Evolutionary conservation across 2,888 invertebrate genomes (phyloP).

Genomic region (Agrotis puta): DNA sequence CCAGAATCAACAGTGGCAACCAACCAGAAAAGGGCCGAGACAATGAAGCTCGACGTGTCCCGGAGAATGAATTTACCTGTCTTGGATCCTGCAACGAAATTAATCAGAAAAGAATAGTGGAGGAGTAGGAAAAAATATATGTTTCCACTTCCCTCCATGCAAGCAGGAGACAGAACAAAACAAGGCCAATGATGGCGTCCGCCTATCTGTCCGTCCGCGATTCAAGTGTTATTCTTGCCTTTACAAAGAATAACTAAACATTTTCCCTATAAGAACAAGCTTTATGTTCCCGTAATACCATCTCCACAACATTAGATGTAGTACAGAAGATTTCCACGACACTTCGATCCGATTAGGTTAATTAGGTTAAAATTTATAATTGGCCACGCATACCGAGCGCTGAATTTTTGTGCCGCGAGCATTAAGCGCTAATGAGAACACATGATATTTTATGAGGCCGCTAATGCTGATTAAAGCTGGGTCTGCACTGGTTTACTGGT

Average conservation of each 20-base stretch:
- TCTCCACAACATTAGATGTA: slow-evolving; percentile 34
- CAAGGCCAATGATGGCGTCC: too few species aligned
- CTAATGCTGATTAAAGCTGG: slow-evolving; percentile 59
- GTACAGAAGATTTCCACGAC: slow-evolving; percentile 52
- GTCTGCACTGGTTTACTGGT: slow-evolving; percentile 6
- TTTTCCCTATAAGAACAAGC: not conserved
- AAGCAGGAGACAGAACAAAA: too few species aligned
- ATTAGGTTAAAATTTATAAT: slow-evolving; percentile 77
- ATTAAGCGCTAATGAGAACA: slow-evolving; percentile 77
- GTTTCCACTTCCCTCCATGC: too few species aligned
- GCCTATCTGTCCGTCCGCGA: too few species aligned
- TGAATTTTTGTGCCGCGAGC: slow-evolving; percentile 74
- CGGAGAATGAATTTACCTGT: too few species aligned
- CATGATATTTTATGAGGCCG: slow-evolving; percentile 75
- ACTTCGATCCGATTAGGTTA: slow-evolving; percentile 70
- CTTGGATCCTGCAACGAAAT: too few species aligned
- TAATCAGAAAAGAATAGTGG: too few species aligned
- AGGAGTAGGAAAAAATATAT: too few species aligned
- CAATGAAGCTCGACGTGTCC: too few species aligned
- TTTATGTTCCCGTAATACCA: slow-evolving; percentile 5
- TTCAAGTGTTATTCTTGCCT: not conserved
- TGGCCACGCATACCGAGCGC: slow-evolving; percentile 72
- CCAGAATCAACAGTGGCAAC: too few species aligned
- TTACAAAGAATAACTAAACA: too few species aligned
- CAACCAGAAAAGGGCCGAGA: too few species aligned